These are phyloP conservation scores for Drosophila nigrodunni DNA, from an alignment of 1,140 invertebrate species.

Conservation along the genomic window DNA sequence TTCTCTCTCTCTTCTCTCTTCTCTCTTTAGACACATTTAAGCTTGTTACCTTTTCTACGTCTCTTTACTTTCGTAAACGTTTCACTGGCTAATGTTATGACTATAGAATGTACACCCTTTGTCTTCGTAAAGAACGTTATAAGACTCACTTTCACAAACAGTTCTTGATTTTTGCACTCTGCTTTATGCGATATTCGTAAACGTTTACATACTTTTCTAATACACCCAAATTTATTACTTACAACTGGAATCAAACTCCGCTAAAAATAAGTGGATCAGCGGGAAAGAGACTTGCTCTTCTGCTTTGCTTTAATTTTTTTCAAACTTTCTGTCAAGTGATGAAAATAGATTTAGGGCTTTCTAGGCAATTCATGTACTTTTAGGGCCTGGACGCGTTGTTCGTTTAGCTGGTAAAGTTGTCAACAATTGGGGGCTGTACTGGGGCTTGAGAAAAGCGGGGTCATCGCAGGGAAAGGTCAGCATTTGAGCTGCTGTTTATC, in stretches of 20 bases:
- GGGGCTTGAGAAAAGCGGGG: no score
- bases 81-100: no score
- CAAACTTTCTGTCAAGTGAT: background rate
- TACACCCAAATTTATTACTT: background rate
- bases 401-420: constrained; percentile 24
- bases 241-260: background rate
- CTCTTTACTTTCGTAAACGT: no score
- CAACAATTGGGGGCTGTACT: no score
- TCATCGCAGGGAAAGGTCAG: background rate
- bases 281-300: background rate
- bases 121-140: no score
- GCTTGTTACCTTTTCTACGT: no score
- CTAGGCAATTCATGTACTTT: background rate
- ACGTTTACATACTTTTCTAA: background rate
- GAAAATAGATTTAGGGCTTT: constrained; percentile 10
- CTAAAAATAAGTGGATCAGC: constrained; percentile 2
- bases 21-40: background rate
- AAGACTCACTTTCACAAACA: no score
- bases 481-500: constrained; percentile 60
- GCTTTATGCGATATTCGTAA: background rate
- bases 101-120: no score
- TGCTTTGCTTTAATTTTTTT: background rate
- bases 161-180: background rate
- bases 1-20: background rate
- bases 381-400: background rate